Percentiles rank a stretch among this genome's conserved stretches.
phyloP scores from a whole-genome alignment of 2,113 vertebrate species.

The Lanius ludovicianus region DNA sequence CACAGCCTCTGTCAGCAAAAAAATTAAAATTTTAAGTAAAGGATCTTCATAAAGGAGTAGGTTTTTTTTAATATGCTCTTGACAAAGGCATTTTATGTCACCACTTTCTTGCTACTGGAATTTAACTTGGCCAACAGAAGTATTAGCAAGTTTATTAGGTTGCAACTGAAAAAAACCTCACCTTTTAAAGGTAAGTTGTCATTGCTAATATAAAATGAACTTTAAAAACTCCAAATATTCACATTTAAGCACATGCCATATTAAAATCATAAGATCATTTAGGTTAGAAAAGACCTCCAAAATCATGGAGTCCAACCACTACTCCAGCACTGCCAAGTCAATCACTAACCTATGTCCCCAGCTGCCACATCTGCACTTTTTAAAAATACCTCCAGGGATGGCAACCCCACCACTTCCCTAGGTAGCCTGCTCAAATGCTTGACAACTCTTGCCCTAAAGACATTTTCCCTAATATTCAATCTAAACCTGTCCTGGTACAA shows the following conservation, averaged over 20 bases:
- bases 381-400: background rate
- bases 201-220: background rate
- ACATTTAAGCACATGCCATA: background rate
- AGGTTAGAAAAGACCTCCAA: background rate
- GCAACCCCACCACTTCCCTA: background rate
- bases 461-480: background rate
- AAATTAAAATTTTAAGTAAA: background rate
- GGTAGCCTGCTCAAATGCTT: background rate
- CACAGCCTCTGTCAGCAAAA: background rate
- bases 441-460: background rate
- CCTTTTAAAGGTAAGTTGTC: background rate
- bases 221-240: background rate
- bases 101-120: background rate
- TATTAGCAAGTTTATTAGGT: background rate
- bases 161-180: background rate
- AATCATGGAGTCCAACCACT: background rate
- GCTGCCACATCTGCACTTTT: rapidly evolving
- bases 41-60: background rate
- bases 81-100: background rate
- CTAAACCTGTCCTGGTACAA: background rate
- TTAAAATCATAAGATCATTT: background rate
- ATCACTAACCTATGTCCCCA: background rate
- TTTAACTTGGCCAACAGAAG: background rate
- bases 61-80: background rate
- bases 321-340: background rate